Evolutionary conservation across 2,113 vertebrate genomes (phyloP).

Genomic region (Phylloscopus whistleri): DNA sequence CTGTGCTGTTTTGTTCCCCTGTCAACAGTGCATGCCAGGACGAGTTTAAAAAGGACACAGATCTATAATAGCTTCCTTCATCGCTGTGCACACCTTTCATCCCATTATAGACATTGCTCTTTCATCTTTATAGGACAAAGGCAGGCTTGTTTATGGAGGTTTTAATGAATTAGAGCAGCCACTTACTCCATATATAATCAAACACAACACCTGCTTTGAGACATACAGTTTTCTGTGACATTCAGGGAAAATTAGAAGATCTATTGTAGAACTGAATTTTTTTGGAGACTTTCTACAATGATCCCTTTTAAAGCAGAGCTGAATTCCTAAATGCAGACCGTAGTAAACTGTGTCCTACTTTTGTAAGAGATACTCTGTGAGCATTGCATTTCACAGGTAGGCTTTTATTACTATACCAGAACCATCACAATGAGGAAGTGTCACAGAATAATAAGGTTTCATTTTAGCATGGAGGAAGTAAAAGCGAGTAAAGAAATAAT

Average conservation of each 20-base stretch:
- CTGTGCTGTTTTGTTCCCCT: slow-evolving; percentile 56
- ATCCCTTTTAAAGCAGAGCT: slow-evolving; percentile 47
- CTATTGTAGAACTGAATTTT: slow-evolving; percentile 37
- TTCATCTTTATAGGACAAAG: slow-evolving; percentile 79
- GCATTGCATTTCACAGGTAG: slow-evolving; percentile 47
- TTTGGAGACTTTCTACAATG: slow-evolving; percentile 3
- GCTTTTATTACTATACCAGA: slow-evolving; percentile 61
- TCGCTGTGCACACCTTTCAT: slow-evolving; percentile 74
- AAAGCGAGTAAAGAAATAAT: not conserved
- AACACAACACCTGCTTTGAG: slow-evolving; percentile 60
- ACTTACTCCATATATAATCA: slow-evolving; percentile 32
- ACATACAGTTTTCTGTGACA: slow-evolving; percentile 54
- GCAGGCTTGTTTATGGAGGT: slow-evolving; percentile 69
- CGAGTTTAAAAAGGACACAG: slow-evolving; percentile 70
- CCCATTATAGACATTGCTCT: slow-evolving; percentile 64
- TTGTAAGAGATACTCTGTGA: slow-evolving; percentile 37
- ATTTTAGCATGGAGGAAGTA: slow-evolving; percentile 4
- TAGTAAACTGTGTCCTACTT: slow-evolving; percentile 53
- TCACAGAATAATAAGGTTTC: not conserved
- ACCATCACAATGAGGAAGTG: slow-evolving; percentile 38
- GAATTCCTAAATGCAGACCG: slow-evolving; percentile 43
- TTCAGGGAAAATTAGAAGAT: slow-evolving; percentile 67
- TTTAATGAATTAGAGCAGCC: slow-evolving; percentile 65
- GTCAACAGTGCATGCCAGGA: slow-evolving; percentile 68
- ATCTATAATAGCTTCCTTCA: slow-evolving; percentile 69